A percentile compares a stretch with the other conserved stretches of the same genome.
phyloP scores from a whole-genome alignment of 2,113 vertebrate genomes.

The Nestor notabilis region DNA sequence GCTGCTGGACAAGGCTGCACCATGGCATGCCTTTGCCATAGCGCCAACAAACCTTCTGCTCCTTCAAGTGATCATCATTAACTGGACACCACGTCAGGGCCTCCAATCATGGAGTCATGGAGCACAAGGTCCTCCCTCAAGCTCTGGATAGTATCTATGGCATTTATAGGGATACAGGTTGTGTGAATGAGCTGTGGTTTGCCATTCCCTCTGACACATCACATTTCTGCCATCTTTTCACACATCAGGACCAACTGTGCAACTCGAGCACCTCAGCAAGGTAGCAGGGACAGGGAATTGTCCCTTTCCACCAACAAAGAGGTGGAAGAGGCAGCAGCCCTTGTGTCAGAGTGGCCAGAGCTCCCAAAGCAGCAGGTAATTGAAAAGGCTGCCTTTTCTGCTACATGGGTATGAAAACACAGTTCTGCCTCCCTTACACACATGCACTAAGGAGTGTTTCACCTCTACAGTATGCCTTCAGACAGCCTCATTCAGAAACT shows the following conservation, averaged over 20 bases:
- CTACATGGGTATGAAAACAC: neutral
- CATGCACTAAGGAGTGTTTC: neutral
- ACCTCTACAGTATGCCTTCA: neutral
- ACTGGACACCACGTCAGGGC: neutral
- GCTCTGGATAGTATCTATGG: neutral
- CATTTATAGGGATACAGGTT: neutral
- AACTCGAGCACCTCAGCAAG: neutral
- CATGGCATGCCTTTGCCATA: neutral
- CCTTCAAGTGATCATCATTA: neutral
- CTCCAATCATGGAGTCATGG: neutral
- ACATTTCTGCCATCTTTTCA: neutral
- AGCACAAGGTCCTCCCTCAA: neutral
- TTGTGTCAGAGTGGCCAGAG: accelerated
- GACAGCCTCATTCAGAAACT: neutral
- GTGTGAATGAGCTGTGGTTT: neutral
- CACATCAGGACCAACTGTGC: neutral
- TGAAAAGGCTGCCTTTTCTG: neutral
- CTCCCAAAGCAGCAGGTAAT: neutral
- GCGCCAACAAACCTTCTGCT: neutral
- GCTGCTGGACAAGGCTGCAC: neutral
- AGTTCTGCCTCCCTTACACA: neutral
- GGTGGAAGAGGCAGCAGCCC: neutral
- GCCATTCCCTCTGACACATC: neutral
- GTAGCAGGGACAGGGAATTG: neutral
- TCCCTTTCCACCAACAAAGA: neutral